phyloP scores from a whole-genome alignment of 2,888 invertebrate genomes.

The Latheticus oryzae region DNA sequence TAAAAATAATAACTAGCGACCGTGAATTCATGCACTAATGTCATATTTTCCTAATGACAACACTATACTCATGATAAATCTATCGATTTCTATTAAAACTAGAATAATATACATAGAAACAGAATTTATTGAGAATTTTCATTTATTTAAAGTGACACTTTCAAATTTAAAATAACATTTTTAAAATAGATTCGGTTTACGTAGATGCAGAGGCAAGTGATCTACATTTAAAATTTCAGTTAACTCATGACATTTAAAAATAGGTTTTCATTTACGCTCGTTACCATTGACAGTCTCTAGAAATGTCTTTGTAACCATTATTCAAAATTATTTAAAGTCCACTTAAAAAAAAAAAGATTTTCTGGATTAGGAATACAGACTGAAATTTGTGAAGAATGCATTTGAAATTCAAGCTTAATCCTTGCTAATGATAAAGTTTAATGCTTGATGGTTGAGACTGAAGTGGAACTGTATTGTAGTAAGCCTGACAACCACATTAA shows the following conservation, averaged over 20 bases:
- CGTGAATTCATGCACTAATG: conserved; percentile 32
- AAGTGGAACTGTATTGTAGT: conserved; percentile 24
- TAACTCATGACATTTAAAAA: no score
- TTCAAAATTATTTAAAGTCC: no score
- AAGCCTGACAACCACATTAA: conserved; percentile 30
- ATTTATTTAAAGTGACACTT: neutral
- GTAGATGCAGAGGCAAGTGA: neutral
- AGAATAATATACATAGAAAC: conserved; percentile 6
- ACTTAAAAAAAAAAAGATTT: no score
- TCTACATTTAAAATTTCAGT: neutral
- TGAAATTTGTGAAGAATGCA: no score
- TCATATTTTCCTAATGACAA: conserved; percentile 34
- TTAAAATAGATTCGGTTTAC: no score
- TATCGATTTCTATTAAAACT: conserved; percentile 12
- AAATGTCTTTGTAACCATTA: no score
- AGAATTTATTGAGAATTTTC: neutral
- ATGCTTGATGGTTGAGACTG: conserved; percentile 18
- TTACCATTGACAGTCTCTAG: no score
- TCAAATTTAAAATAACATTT: neutral
- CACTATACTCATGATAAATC: conserved; percentile 5
- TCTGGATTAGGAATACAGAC: no score
- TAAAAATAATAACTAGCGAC: conserved; percentile 36
- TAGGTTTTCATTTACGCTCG: no score
- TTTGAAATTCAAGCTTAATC: no score
- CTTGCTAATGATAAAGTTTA: no score